Base-by-base conservation (phyloP, 2,797 vertebrate species). In the Pempheris klunzingeri region DNA sequence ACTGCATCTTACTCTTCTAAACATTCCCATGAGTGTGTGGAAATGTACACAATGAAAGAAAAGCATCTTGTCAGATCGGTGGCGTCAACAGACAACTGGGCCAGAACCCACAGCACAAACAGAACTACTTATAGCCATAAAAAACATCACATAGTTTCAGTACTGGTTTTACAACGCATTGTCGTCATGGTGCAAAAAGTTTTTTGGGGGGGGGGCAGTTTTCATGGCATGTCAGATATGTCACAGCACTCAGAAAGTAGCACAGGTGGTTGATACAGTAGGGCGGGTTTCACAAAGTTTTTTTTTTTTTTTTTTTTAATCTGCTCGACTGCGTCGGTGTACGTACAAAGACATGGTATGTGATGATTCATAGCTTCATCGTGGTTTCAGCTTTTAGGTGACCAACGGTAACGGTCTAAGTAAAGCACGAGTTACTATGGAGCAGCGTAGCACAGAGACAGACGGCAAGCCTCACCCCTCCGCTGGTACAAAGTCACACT, bases 71-170 rank as follows among this genome's bases (percentile, higher is more conserved):
- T 81, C 79, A 73, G 63, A 77, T 59, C 11, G 13, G 83, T 81
- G 79, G 52, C 62, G 62, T 78, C 43, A 52, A 82, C 76, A 88
- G 34, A 84, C 68, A 83, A 77, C 60, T 50, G 77, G 63, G 78
- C 60, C 65, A 1, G 18, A 34, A 50, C 70, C 64, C 74, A 74
- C 78, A 80, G 59, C 83, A 89, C 87, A 81, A 67, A 81, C 77
- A 71, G 22, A 86, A 75, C 71, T 64, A 90, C 69, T 68, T 41
- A 52, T 61, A 87, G 60, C 78, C 68, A 80, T 69, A 77, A 62
- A 77, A 86, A 84, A 88, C 66, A 84, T 85, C 87, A 88, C 88
- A 87, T 58, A 69, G 74, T 85, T 85, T 87, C 77, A 86, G 80
- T 76, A 87, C 78, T 71, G 73, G 38, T 79, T 85, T 78, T 46